phyloP scores from a whole-genome alignment of 1,140 invertebrate genomes.

The Dreissena polymorpha region DNA sequence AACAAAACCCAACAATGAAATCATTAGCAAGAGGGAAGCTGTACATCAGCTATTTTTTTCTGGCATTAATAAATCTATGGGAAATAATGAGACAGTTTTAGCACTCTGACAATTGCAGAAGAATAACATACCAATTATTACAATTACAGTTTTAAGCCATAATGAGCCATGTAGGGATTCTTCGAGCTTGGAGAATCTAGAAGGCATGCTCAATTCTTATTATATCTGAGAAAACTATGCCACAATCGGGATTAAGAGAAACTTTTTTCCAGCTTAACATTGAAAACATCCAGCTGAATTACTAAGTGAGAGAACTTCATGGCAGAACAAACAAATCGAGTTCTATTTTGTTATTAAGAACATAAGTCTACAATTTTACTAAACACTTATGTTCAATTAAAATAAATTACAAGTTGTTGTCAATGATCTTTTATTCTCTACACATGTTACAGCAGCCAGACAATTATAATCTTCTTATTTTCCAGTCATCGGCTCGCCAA shows the following conservation, averaged over 20 bases:
- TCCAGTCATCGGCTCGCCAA: slow-evolving; percentile 28
- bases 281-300: background rate
- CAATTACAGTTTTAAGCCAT: slow-evolving; percentile 47
- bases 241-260: no score
- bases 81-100: slow-evolving; percentile 53
- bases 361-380: no score
- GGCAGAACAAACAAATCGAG: no score
- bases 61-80: slow-evolving; percentile 39
- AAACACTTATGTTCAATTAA: no score
- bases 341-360: no score
- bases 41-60: slow-evolving; percentile 30
- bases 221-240: no score
- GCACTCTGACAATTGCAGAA: slow-evolving; percentile 50
- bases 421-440: no score
- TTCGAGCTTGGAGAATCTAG: background rate
- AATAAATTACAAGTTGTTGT: no score
- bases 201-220: background rate
- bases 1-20: slow-evolving; percentile 50
- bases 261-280: background rate
- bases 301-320: no score
- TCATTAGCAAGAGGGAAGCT: slow-evolving; percentile 36
- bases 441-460: background rate
- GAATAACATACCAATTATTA: slow-evolving; percentile 48
- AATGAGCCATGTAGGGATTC: slow-evolving; percentile 35
- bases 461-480: slow-evolving; percentile 48